Percentiles rank a stretch among this genome's conserved stretches.
Evolutionary conservation across 2,888 invertebrate species (phyloP).

Genomic region (Caenorhabditis imperialis): DNA sequence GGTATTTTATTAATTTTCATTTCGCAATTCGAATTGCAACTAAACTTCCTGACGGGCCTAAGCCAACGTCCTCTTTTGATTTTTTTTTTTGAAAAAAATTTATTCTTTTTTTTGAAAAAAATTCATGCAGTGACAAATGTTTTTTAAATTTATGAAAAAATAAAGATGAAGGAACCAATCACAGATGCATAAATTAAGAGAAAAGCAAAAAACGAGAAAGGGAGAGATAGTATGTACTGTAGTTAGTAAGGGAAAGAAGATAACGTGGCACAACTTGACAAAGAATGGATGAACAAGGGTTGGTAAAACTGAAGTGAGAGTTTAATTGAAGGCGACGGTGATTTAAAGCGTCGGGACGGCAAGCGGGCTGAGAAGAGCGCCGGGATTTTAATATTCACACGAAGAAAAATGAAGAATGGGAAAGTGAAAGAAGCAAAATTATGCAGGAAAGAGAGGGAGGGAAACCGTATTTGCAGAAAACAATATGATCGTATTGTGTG

Average conservation of each 20-base stretch:
- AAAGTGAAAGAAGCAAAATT: slow-evolving; percentile 21
- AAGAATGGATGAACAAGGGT: slow-evolving; percentile 8
- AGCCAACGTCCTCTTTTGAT: too few relatives aligned
- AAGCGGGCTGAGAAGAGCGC: slow-evolving; percentile 34
- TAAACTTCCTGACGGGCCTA: too few relatives aligned
- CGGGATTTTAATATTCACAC: slow-evolving; percentile 39
- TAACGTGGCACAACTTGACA: slow-evolving; percentile 39
- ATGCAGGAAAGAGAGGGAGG: slow-evolving; percentile 1
- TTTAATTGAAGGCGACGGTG: neutral
- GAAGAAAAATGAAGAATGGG: slow-evolving; percentile 7
- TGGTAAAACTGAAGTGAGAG: neutral
- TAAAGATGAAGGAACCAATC: slow-evolving; percentile 12
- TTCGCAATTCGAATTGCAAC: too few relatives aligned
- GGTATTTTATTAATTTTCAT: too few relatives aligned
- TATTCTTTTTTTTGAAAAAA: too few relatives aligned
- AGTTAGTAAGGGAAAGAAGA: slow-evolving; percentile 16
- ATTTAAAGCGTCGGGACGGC: slow-evolving; percentile 36
- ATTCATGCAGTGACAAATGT: too few relatives aligned
- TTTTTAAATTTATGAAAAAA: slow-evolving; percentile 7
- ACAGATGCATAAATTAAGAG: slow-evolving; percentile 12
- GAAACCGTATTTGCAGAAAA: slow-evolving; percentile 44
- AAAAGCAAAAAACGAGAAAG: neutral
- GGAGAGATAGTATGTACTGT: slow-evolving; percentile 39
- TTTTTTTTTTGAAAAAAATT: too few relatives aligned
- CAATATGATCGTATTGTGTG: too few relatives aligned